Base-by-base conservation (phyloP, 2,888 invertebrate species). In the Mycogona germanica region DNA sequence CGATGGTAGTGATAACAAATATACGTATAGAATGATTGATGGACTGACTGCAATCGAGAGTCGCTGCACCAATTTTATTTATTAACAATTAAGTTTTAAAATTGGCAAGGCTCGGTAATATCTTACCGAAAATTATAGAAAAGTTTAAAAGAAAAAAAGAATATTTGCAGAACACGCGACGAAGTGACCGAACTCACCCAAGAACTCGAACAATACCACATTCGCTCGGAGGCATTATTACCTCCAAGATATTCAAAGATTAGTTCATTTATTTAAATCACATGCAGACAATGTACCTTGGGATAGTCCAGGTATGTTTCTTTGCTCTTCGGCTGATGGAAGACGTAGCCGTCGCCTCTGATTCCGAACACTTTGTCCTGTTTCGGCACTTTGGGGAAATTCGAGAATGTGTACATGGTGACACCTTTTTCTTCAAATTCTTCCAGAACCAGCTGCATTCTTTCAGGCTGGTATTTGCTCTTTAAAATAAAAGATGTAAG, bases 311-410 rank as follows among this genome's bases (percentile, higher is more conserved):
- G 12, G 14, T 29, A 47, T 19, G 32, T 2, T 32, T 47, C 32
- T 19, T 32, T 32, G 3, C 29, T 19, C 23, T 47, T 47, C n/a
- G 47, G 47, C 21, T 47, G 47, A 9, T 29, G 47, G 21, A 47
- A 47, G 17, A 32, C 32, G 14, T 47, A 47, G 19, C 47, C 47
- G 21, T 47, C 47, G 14, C 47, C 47, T 1, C 47, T 29, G 9
- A 47, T 32, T 9, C 47, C 47, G 23, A 32, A 47, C 29, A 47
- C 32, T 47, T 32, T 32, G 21, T 47, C 32, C 23, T 29, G 32
- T 29, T 29, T 47, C n/a, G 52, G 7, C 2, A 29, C 26, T 2
- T 23, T 38, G 2, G 21, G 5, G n/a, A 45, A 52, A 17, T 35
- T 45, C 2, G 52, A 30, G 26, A 52, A 26, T 1, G 19, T 26